A percentile compares a stretch with the other conserved stretches of the same genome.
These are phyloP conservation scores for Pteropus rufus DNA, from an alignment of 2,797 vertebrate genomes.

Conservation along the genomic window DNA sequence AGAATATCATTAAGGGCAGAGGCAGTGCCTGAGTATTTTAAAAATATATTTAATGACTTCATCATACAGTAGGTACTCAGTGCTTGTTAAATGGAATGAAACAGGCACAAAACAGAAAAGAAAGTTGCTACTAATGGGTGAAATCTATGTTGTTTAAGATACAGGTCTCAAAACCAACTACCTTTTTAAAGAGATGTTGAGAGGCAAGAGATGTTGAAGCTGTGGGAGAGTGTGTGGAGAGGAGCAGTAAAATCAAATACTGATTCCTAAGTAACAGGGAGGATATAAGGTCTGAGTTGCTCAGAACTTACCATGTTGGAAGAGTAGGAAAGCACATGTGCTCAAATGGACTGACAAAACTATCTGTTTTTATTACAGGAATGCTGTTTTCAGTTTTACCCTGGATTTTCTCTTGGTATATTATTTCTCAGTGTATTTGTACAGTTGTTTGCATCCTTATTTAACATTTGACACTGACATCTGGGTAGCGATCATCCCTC, in stretches of 20 bases:
- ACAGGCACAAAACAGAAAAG: not conserved
- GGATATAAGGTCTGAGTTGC: not conserved
- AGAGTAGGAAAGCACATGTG: not conserved
- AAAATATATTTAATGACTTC: not conserved
- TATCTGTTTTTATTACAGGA: not conserved
- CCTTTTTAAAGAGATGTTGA: not conserved
- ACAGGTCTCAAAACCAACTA: not conserved
- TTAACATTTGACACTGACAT: not conserved
- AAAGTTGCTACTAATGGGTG: not conserved
- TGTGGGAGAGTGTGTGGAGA: not conserved
- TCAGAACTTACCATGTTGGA: not conserved
- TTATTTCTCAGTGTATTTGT: not conserved
- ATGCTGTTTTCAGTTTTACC: not conserved
- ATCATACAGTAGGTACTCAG: not conserved
- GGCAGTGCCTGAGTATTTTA: not conserved
- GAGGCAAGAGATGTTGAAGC: not conserved
- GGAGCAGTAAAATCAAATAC: not conserved
- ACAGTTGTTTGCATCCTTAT: not conserved
- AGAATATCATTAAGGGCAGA: not conserved
- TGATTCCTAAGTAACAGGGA: not conserved
- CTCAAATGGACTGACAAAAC: not conserved
- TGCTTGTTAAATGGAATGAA: constrained; percentile 1
- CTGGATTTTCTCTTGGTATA: not conserved
- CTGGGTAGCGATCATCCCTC: not conserved
- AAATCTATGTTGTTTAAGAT: not conserved